Conservation (phyloP, 2,888 invertebrate genomes). For the Thecocarcelia acutangulata region DNA sequence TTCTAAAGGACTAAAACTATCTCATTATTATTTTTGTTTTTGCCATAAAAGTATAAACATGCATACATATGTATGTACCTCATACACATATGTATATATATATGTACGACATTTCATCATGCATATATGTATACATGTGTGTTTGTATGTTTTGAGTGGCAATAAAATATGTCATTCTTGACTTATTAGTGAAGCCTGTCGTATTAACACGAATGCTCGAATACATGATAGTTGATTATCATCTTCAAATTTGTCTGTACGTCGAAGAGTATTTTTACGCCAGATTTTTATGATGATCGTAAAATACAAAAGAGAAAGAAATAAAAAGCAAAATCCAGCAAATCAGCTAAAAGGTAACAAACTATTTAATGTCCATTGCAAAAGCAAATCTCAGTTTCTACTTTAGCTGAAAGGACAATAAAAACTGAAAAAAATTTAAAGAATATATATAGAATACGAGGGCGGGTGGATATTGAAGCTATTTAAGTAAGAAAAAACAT, state of each 20-base stretch:
- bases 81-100: too few relatives aligned
- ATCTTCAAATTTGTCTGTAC: too few relatives aligned
- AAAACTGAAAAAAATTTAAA: conserved; percentile 15
- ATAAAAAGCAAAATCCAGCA: background rate
- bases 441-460: too few relatives aligned
- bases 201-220: conserved; percentile 8
- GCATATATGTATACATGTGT: background rate
- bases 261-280: background rate
- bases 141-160: conserved; percentile 14
- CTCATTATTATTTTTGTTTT: too few relatives aligned
- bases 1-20: too few relatives aligned
- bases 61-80: too few relatives aligned
- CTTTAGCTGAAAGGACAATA: conserved; percentile 37
- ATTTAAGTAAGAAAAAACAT: too few relatives aligned
- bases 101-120: background rate
- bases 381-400: conserved; percentile 51
- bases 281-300: conserved; percentile 55
- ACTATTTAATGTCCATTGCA: conserved; percentile 22
- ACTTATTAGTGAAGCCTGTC: conserved; percentile 59
- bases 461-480: too few relatives aligned
- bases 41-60: too few relatives aligned
- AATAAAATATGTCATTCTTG: conserved; percentile 40
- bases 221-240: too few relatives aligned
- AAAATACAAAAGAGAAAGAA: conserved; percentile 24
- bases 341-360: background rate